Conservation (phyloP, 2,797 vertebrate genomes). For the Mormyrops boulengeri region DNA sequence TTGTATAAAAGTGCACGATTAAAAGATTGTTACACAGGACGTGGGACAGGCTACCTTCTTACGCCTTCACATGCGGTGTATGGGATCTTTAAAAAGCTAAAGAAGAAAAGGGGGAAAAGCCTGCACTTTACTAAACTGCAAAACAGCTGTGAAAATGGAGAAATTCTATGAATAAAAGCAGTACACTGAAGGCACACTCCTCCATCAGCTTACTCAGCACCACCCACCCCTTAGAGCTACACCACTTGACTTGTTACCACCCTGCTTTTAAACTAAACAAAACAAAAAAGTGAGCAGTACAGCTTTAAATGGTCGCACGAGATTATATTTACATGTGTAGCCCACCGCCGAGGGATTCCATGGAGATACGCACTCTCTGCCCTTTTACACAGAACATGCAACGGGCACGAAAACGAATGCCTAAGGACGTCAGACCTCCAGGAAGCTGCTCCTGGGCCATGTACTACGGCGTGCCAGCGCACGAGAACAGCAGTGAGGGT, state of each 20-base stretch:
- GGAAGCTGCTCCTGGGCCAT: slow-evolving; percentile 56
- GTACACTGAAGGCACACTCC: slow-evolving; percentile 83
- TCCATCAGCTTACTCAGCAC: slow-evolving; percentile 56
- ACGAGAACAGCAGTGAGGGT: slow-evolving; percentile 69
- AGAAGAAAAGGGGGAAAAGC: slow-evolving; percentile 32
- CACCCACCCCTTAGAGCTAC: slow-evolving; percentile 29
- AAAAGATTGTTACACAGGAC: slow-evolving; percentile 69
- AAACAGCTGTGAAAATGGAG: slow-evolving; percentile 62
- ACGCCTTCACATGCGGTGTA: slow-evolving; percentile 59
- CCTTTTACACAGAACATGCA: slow-evolving; percentile 55
- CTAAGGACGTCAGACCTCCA: slow-evolving; percentile 59
- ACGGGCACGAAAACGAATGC: slow-evolving; percentile 58
- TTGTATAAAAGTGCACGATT: slow-evolving; percentile 69
- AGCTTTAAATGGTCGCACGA: not conserved
- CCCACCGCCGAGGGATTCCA: not conserved
- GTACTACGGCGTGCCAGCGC: slow-evolving; percentile 55
- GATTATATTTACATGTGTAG: not conserved
- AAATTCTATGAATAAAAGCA: slow-evolving; percentile 67
- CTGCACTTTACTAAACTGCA: slow-evolving; percentile 52
- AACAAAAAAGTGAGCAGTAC: not conserved
- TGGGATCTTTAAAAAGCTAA: slow-evolving; percentile 43
- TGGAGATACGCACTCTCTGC: slow-evolving; percentile 13
- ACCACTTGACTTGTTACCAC: slow-evolving; percentile 11
- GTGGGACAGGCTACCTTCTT: slow-evolving; percentile 43
- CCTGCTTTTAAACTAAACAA: not conserved